A percentile compares a stretch with the other conserved stretches of the same genome.
Conservation (phyloP, 2,888 invertebrate species). For the Eurytoma adleriae region DNA sequence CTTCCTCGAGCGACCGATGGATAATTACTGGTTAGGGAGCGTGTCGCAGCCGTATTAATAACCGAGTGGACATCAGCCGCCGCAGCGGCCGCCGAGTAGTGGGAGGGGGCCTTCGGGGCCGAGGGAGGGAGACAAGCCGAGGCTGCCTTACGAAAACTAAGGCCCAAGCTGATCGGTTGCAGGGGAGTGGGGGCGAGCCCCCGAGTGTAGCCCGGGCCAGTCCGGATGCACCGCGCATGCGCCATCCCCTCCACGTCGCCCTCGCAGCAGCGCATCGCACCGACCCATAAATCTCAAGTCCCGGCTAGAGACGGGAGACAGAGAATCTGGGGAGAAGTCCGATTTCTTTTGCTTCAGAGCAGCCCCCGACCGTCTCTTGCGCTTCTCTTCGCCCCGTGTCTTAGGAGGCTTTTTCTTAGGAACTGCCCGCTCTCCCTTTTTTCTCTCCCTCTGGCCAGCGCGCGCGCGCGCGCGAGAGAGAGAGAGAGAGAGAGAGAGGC, state of each 20-base stretch:
- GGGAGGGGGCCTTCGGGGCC: slow-evolving; percentile 2
- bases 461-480: too few species aligned
- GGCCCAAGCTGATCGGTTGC: background rate
- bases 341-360: slow-evolving; percentile 31
- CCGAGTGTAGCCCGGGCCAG: slow-evolving; percentile 1
- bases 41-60: slow-evolving; percentile 75
- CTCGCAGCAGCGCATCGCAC: background rate
- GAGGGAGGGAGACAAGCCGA: slow-evolving; percentile 21
- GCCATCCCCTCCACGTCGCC: slow-evolving; percentile 20
- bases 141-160: slow-evolving; percentile 19
- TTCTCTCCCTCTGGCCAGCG: slow-evolving; percentile 16
- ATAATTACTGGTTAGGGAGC: slow-evolving; percentile 74
- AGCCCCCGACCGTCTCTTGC: background rate
- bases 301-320: slow-evolving; percentile 5
- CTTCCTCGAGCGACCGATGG: slow-evolving; percentile 70
- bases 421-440: slow-evolving; percentile 24
- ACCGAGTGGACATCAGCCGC: slow-evolving; percentile 71
- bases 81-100: slow-evolving; percentile 19
- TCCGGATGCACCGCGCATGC: slow-evolving; percentile 29
- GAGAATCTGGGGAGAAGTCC: slow-evolving; percentile 37
- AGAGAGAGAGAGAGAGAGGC: too few species aligned
- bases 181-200: background rate
- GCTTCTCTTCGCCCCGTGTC: background rate
- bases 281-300: slow-evolving; percentile 50
- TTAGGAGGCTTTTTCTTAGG: slow-evolving; percentile 29